phyloP scores from a whole-genome alignment of 1,140 invertebrate genomes.

The Ooceraea biroi region DNA sequence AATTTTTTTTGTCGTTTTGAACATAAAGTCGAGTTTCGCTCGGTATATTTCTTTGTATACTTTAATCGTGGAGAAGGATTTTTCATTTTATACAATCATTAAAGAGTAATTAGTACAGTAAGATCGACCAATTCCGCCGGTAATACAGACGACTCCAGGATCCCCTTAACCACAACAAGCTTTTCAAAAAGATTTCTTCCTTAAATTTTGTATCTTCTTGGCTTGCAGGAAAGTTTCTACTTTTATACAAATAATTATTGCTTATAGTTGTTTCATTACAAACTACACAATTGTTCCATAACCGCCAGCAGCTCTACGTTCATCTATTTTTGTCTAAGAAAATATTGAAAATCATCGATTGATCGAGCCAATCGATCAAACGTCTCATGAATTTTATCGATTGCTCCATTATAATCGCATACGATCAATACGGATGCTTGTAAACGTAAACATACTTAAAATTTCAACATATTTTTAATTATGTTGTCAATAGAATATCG shows the following conservation, averaged over 20 bases:
- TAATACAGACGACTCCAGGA: too few relatives aligned
- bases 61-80: too few relatives aligned
- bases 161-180: not conserved
- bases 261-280: not conserved
- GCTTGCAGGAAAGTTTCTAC: too few relatives aligned
- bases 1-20: too few relatives aligned
- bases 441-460: not conserved
- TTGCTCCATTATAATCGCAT: not conserved
- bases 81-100: too few relatives aligned
- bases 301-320: not conserved
- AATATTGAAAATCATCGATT: not conserved
- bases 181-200: too few relatives aligned
- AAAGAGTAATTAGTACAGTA: too few relatives aligned
- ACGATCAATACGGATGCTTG: not conserved
- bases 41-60: too few relatives aligned
- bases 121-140: too few relatives aligned
- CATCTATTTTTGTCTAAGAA: not conserved
- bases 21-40: too few relatives aligned
- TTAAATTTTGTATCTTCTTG: not conserved
- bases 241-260: constrained; percentile 29
- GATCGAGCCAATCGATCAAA: not conserved
- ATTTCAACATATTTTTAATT: not conserved
- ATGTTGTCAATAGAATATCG: not conserved
- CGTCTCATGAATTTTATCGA: not conserved
- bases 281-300: not conserved